Conservation (phyloP, 2,888 invertebrate species). For the Nycteola revayana region DNA sequence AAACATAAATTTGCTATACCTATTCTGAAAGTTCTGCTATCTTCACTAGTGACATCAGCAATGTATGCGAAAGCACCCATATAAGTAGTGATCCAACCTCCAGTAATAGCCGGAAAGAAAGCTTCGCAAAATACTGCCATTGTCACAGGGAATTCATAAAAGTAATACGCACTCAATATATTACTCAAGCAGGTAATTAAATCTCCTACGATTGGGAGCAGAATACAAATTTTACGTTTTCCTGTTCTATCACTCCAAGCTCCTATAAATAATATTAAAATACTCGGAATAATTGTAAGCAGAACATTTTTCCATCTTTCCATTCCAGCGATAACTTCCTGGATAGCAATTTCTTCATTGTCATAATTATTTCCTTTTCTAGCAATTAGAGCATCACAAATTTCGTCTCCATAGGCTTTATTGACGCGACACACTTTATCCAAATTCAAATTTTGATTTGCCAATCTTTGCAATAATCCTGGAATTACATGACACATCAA, state of each 20-base stretch:
- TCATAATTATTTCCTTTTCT: conserved; percentile 85
- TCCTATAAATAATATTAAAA: conserved; percentile 80
- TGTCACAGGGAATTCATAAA: conserved; percentile 77
- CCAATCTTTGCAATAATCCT: conserved; percentile 84
- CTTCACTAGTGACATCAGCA: conserved; percentile 78
- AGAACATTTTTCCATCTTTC: conserved; percentile 80
- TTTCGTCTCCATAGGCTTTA: conserved; percentile 84
- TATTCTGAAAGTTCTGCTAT: conserved; percentile 82
- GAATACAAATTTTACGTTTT: conserved; percentile 79
- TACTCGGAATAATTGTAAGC: conserved; percentile 76
- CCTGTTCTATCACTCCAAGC: conserved; percentile 84
- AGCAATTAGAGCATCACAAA: conserved; percentile 88
- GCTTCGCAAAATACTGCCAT: conserved; percentile 76
- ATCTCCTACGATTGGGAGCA: conserved; percentile 80
- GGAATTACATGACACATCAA: conserved; percentile 84
- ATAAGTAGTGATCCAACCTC: conserved; percentile 79
- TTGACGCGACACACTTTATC: conserved; percentile 94
- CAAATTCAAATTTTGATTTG: conserved; percentile 91
- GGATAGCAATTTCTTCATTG: conserved; percentile 82
- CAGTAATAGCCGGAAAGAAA: conserved; percentile 76
- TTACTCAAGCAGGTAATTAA: conserved; percentile 71
- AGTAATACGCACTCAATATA: conserved; percentile 76
- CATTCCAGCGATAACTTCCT: conserved; percentile 78
- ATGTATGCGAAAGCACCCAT: conserved; percentile 84
- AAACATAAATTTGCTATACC: conserved; percentile 77